Base-by-base conservation (phyloP, 1,140 invertebrate species). In the Anoplolepis gracilipes region DNA sequence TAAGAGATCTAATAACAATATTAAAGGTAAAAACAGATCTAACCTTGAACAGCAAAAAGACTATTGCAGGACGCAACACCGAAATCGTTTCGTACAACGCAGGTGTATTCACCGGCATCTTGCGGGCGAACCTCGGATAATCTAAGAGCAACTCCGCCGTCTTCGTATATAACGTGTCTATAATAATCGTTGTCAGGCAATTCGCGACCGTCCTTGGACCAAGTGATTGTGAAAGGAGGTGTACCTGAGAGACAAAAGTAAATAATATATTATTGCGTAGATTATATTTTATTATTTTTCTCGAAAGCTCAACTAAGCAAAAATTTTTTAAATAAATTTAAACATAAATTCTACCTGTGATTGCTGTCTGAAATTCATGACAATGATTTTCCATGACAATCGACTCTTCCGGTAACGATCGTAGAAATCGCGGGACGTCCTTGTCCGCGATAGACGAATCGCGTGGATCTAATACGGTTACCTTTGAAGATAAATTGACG, bases 101-200 rank as follows among this genome's bases (percentile, higher is more conserved):
- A 98, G 76, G 95, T 95, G 91, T 98, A 98, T 59, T 96, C 94
- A n/a, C 97, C 97, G 46, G 96, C 95, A 93, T 98, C 97, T 88
- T 97, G 95, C 28, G 95, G 92, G 89, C 96, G 96, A 46, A 96
- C 95, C 90, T 98, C 96, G 13, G 95, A 93, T 53, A 98, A 95
- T 36, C 95, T 94, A 39, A 98, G 94, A 55, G 95, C 96, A 62
- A 97, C 94, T 4, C 95, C 93, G 39, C 96, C 96, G 64, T 96
- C 96, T 65, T 95, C 96, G 67, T 96, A 96, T 87, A 96, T 95
- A 42, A 96, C 93, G 90, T 97, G 97, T 62, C 94, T 95, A 91
- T 96, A 95, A 75, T 97, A 96, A n/a, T 96, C 95, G 87, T 96
- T 96, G 90, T 97, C 96, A n/a, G 95, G 95, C 30, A 98, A 93